Percentiles rank a stretch among this genome's conserved stretches.
Evolutionary conservation across 2,888 invertebrate species (phyloP).

Genomic region (Plebejus melissa): DNA sequence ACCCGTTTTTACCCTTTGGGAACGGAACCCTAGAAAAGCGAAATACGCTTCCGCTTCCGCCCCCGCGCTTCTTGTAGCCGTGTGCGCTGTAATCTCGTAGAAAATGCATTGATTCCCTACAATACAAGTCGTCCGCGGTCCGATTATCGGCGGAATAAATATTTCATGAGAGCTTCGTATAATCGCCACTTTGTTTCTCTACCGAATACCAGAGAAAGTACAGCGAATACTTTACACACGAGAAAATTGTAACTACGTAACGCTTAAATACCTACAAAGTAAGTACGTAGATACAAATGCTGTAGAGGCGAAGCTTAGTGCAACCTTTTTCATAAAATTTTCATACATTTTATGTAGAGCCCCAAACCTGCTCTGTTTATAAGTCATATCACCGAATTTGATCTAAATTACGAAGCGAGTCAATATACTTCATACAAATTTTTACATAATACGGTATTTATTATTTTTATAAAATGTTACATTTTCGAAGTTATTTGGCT

Average conservation of each 20-base stretch:
- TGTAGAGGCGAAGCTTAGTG: not conserved
- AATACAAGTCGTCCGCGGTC: conserved; percentile 40
- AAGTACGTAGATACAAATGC: not conserved
- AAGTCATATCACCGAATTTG: no score
- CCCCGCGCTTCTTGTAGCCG: conserved; percentile 8
- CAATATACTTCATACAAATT: no score
- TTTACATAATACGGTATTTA: no score
- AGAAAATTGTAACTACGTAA: not conserved
- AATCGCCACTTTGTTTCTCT: conserved; percentile 32
- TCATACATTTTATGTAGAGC: no score
- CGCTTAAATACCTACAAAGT: not conserved
- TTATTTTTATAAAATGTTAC: no score
- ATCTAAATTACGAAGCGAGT: no score
- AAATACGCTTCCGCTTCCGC: conserved; percentile 14
- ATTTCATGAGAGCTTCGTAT: conserved; percentile 48
- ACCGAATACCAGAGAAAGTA: not conserved
- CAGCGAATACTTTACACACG: not conserved
- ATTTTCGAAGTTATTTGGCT: no score
- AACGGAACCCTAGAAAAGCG: not conserved
- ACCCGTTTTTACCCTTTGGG: not conserved
- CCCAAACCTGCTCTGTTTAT: no score
- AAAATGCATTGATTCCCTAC: conserved; percentile 52
- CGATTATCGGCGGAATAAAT: conserved; percentile 53
- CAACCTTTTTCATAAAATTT: no score
- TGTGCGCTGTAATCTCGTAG: conserved; percentile 35